Conservation (phyloP, 2,113 vertebrate genomes). For the Nothocercus julius region DNA sequence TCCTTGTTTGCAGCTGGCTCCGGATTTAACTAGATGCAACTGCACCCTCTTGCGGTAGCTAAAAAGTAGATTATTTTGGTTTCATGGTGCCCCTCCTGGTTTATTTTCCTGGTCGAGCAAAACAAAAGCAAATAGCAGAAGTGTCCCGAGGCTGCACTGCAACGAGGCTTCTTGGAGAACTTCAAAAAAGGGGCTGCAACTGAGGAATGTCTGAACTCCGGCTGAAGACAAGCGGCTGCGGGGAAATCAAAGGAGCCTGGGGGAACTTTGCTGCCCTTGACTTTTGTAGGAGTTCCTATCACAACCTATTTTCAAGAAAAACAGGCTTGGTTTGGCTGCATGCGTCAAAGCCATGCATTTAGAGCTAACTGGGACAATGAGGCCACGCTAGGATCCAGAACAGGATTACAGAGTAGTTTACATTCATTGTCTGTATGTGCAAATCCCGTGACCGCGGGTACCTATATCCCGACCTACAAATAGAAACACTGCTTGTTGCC, state of each 20-base stretch:
- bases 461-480: neutral
- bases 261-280: neutral
- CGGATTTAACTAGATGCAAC: conserved; percentile 15
- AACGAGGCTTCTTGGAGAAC: conserved; percentile 2
- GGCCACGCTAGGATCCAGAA: neutral
- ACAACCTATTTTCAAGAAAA: neutral
- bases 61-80: neutral
- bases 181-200: neutral
- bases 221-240: conserved; percentile 16
- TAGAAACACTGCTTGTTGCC: neutral
- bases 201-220: neutral
- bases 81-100: neutral
- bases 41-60: conserved; percentile 60
- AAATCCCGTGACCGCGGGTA: neutral
- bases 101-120: conserved; percentile 4
- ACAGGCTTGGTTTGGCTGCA: neutral
- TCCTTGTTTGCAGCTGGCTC: neutral
- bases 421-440: neutral
- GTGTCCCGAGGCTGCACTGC: conserved; percentile 30
- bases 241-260: neutral
- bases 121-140: conserved; percentile 41
- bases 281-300: neutral
- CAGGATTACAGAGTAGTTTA: neutral
- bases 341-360: neutral
- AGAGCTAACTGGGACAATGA: neutral